Conservation (phyloP, 2,888 invertebrate species). For the Amaurobius ferox region DNA sequence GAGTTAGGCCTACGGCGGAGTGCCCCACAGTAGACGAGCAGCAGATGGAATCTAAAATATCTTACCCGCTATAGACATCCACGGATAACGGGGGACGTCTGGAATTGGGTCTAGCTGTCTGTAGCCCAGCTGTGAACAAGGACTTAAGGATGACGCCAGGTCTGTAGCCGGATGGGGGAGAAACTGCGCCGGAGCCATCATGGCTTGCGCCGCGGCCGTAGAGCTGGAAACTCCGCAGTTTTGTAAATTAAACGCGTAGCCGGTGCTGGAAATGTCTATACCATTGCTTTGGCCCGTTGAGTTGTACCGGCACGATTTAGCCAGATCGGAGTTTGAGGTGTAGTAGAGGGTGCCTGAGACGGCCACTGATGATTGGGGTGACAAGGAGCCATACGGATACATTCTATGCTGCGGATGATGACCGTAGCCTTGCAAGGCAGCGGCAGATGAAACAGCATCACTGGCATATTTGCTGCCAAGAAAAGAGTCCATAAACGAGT, state of each 20-base stretch:
- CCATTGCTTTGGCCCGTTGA: conserved; percentile 55
- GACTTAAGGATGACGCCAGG: conserved; percentile 81
- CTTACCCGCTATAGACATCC: conserved; percentile 98
- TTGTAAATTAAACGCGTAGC: conserved; percentile 74
- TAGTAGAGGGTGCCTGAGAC: conserved; percentile 80
- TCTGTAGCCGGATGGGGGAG: conserved; percentile 86
- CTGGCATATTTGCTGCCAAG: conserved; percentile 91
- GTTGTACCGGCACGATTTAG: conserved; percentile 89
- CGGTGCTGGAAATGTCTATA: conserved; percentile 76
- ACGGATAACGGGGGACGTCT: conserved; percentile 94
- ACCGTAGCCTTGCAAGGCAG: conserved; percentile 80
- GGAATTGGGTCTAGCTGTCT: conserved; percentile 78
- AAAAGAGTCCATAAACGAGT: conserved; percentile 96
- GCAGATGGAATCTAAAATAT: conserved; percentile 12
- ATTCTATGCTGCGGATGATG: conserved; percentile 82
- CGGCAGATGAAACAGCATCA: conserved; percentile 80
- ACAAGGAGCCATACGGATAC: conserved; percentile 93
- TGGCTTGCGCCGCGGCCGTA: conserved; percentile 81
- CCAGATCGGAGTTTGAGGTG: conserved; percentile 82
- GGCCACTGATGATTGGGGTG: conserved; percentile 83
- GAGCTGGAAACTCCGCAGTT: conserved; percentile 80
- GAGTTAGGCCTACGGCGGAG: conserved; percentile 43
- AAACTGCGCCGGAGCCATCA: conserved; percentile 89
- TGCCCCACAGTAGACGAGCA: conserved; percentile 43
- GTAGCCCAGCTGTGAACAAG: conserved; percentile 86